Base-by-base conservation (phyloP, 1,140 invertebrate genomes). In the Papilio machaon region DNA sequence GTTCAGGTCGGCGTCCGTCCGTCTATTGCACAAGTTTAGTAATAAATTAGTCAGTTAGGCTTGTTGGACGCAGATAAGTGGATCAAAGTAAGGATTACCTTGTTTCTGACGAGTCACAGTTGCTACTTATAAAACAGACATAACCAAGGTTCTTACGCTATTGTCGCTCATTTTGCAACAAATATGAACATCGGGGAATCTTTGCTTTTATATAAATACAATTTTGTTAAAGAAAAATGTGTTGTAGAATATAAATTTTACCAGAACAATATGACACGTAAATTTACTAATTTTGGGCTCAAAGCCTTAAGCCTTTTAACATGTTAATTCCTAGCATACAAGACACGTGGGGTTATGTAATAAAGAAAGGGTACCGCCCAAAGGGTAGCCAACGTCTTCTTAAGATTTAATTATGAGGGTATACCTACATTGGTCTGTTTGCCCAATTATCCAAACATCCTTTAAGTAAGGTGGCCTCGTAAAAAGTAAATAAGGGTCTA, bases 21-120 rank as follows among this genome's bases (percentile, higher is more conserved):
- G 83, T 83, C 78, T 84, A 87, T 87, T 84, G 85, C 84, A 89
- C 79, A 88, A 89, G 86, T 89, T 87, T 82, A 83, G 83, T 86
- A 87, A 87, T 90, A 89, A 90, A 89, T 90, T 90, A 88, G 85
- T 82, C 74, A 82, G 81, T 85, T 84, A 73, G 73, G 81, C 82
- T 81, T 84, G 85, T 85, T 83, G 74, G 79, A 38, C 60, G 47
- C 81, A 86, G 85, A 88, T 86, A 86, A 88, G 81, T 85, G 82
- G 84, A 80, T 83, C 79, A 84, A 80, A 88, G 83, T 85, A 87
- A 87, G 85, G 86, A 88, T 86, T 86, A 87, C 82, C 85, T 87
- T 84, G 83, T 84, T 83, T 82, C 80, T 79, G 73, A 75, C 47
- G 73, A 82, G 38, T 73, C 64, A 74, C 70, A 35, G 60, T 38